Percentiles rank a stretch among this genome's conserved stretches.
Evolutionary conservation across 2,113 vertebrate species (phyloP).

Genomic region (Pseudonaja textilis): DNA sequence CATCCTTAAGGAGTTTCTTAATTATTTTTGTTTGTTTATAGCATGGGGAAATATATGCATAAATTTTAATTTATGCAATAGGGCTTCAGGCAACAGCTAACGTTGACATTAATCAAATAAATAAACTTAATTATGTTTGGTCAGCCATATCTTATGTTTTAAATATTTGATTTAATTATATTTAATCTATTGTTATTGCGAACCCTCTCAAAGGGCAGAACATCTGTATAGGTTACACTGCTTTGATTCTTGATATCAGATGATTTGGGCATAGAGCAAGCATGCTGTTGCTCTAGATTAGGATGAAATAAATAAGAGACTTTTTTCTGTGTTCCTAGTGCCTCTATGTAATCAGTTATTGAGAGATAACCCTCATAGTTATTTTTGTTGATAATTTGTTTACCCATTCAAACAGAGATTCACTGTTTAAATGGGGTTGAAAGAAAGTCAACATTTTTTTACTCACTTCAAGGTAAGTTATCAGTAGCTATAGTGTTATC

Average conservation of each 20-base stretch:
- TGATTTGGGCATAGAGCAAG: neutral
- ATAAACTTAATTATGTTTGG: constrained; percentile 62
- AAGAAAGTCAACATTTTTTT: neutral
- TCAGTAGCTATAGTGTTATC: neutral
- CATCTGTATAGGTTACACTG: neutral
- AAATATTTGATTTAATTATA: constrained; percentile 54
- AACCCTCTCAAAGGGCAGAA: constrained; percentile 37
- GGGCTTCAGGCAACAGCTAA: constrained; percentile 49
- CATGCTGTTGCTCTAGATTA: neutral
- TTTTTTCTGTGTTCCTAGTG: neutral
- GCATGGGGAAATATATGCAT: neutral
- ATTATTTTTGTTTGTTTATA: neutral
- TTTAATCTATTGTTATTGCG: constrained; percentile 55
- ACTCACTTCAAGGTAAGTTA: neutral
- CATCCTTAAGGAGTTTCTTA: neutral
- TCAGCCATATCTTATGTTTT: constrained; percentile 67
- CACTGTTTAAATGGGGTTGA: neutral
- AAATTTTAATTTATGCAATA: constrained; percentile 29
- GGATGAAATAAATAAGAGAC: neutral
- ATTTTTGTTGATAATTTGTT: neutral
- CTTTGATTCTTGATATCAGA: constrained; percentile 15
- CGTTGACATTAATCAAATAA: constrained; percentile 61
- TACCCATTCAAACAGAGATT: neutral
- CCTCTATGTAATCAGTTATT: neutral
- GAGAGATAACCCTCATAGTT: neutral